Conservation (phyloP, 1,140 invertebrate genomes). For the Lordiphosa collinella region DNA sequence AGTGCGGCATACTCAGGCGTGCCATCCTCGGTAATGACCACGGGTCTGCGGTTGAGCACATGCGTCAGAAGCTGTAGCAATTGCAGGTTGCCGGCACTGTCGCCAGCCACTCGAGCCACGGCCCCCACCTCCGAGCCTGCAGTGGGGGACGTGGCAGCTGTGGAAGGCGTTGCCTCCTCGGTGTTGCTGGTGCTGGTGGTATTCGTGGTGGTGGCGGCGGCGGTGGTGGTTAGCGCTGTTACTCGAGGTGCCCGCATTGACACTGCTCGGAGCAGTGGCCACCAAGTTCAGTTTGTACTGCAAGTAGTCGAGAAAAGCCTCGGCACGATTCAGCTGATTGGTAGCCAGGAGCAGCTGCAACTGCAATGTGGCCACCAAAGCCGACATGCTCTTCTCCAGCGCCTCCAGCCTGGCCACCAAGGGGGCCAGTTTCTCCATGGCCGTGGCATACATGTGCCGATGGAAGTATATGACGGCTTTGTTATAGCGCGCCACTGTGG, state of each 20-base stretch:
- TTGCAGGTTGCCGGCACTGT: slow-evolving; percentile 78
- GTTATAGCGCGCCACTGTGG: slow-evolving; percentile 86
- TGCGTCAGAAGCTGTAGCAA: slow-evolving; percentile 80
- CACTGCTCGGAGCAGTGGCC: slow-evolving; percentile 68
- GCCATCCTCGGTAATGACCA: slow-evolving; percentile 80
- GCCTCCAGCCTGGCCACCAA: slow-evolving; percentile 88
- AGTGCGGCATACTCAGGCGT: slow-evolving; percentile 71
- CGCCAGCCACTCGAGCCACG: slow-evolving; percentile 34
- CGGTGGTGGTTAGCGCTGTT: slow-evolving; percentile 71
- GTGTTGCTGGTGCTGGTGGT: slow-evolving; percentile 7
- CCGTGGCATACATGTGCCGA: slow-evolving; percentile 87
- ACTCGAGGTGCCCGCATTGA: slow-evolving; percentile 62
- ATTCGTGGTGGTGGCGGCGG: not conserved
- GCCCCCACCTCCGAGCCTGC: slow-evolving; percentile 6
- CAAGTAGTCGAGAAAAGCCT: slow-evolving; percentile 65
- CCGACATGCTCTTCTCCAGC: slow-evolving; percentile 83
- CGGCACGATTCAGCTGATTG: slow-evolving; percentile 71
- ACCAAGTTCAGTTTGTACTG: slow-evolving; percentile 60
- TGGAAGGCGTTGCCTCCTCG: not conserved
- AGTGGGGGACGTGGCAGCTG: slow-evolving; percentile 1
- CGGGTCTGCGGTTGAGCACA: slow-evolving; percentile 80
- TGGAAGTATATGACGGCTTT: slow-evolving; percentile 91
- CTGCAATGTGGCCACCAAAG: slow-evolving; percentile 80
- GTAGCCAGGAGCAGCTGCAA: slow-evolving; percentile 71
- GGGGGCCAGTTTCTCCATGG: slow-evolving; percentile 87